These are phyloP conservation scores for Mellivora capensis DNA, from an alignment of 2,113 vertebrate genomes.

Conservation along the genomic window DNA sequence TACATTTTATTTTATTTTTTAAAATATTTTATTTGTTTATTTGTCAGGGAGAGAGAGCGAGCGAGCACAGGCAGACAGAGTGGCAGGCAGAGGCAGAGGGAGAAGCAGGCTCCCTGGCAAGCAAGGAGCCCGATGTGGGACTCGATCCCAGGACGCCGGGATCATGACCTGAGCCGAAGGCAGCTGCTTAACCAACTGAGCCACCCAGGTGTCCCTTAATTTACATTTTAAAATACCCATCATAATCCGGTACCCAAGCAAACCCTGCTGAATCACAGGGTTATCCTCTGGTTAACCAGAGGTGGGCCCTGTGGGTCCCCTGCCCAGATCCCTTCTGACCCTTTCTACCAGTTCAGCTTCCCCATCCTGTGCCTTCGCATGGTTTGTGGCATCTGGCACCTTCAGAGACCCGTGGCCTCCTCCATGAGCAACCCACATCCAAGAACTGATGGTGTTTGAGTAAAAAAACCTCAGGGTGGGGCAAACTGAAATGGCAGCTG, in stretches of 20 bases:
- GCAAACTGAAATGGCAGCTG: neutral
- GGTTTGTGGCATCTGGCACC: neutral
- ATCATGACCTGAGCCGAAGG: too few species aligned
- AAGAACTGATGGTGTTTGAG: neutral
- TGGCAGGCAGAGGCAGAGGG: too few species aligned
- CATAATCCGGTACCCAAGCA: neutral
- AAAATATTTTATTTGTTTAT: too few species aligned
- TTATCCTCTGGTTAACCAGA: rapidly evolving
- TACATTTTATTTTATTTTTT: too few species aligned
- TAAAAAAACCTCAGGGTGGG: neutral
- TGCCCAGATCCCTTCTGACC: neutral
- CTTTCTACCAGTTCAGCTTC: neutral
- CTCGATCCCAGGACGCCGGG: too few species aligned
- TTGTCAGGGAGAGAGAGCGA: too few species aligned
- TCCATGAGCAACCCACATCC: neutral
- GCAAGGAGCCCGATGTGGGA: too few species aligned
- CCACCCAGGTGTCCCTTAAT: too few species aligned
- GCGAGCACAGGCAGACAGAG: too few species aligned
- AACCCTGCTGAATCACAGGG: neutral
- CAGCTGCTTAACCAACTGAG: too few species aligned
- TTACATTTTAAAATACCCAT: neutral
- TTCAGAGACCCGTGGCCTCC: neutral
- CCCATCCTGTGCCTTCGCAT: too few species aligned
- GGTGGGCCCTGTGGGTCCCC: neutral
- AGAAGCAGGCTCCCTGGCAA: too few species aligned